Evolutionary conservation across 2,113 vertebrate species (phyloP).

Genomic region (Gymnogyps californianus): DNA sequence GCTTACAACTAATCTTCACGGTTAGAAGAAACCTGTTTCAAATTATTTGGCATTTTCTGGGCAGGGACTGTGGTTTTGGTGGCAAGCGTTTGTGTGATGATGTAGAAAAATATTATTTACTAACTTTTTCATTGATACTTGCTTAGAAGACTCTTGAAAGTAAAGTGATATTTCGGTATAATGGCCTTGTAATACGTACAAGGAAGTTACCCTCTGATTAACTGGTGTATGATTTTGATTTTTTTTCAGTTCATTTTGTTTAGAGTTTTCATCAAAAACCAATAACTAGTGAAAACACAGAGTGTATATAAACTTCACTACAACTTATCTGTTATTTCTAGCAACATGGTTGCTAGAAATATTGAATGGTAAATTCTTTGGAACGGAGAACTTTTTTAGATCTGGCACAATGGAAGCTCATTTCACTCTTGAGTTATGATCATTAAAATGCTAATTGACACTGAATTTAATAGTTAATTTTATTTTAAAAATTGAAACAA

Average conservation of each 20-base stretch:
- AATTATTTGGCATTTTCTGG: neutral
- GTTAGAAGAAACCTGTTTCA: neutral
- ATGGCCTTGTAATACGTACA: neutral
- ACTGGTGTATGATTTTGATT: neutral
- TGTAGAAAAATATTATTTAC: neutral
- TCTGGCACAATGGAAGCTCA: neutral
- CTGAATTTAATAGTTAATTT: neutral
- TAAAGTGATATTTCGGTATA: neutral
- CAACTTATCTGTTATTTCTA: neutral
- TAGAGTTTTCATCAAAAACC: neutral
- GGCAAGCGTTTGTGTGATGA: neutral
- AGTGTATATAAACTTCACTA: neutral
- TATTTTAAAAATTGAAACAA: neutral
- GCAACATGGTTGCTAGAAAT: too few species aligned
- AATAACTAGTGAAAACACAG: neutral
- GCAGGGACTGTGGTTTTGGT: neutral
- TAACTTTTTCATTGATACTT: neutral
- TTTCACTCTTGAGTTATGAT: neutral
- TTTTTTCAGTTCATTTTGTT: neutral
- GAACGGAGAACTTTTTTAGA: neutral
- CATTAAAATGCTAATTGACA: neutral
- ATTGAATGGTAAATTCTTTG: neutral
- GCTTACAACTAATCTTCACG: neutral
- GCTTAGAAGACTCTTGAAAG: neutral
- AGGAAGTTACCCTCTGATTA: neutral